These are phyloP conservation scores for Rhinopomastus cyanomelas DNA, from an alignment of 2,113 vertebrate species.

Conservation along the genomic window DNA sequence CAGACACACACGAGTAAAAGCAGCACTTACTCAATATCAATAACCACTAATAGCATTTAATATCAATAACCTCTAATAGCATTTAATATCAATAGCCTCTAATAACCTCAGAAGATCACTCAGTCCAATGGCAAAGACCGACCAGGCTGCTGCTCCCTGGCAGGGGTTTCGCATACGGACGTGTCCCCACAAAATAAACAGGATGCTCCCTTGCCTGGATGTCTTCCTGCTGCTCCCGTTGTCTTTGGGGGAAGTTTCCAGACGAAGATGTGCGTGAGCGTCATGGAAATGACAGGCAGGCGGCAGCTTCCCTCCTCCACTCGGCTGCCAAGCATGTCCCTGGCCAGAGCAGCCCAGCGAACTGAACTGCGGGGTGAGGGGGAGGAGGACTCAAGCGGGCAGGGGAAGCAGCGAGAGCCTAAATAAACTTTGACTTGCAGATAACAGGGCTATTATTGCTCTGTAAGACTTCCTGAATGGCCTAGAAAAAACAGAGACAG, in stretches of 20 bases:
- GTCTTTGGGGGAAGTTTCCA: not conserved
- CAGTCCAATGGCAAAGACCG: not conserved
- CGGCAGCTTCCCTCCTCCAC: not conserved
- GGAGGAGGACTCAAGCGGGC: conserved; percentile 51
- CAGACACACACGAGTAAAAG: conserved; percentile 7
- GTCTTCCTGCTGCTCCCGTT: not conserved
- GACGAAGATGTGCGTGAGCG: conserved; percentile 18
- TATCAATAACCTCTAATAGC: not conserved
- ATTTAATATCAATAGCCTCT: not conserved
- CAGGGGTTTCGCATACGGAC: fast-evolving
- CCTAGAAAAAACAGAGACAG: conserved; percentile 66
- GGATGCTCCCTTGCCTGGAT: not conserved
- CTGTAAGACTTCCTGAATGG: conserved; percentile 78
- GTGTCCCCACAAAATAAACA: not conserved
- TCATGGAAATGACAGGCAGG: conserved; percentile 36
- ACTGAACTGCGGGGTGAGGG: not conserved
- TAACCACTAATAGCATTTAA: not conserved
- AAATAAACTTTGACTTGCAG: conserved; percentile 75
- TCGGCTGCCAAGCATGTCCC: not conserved
- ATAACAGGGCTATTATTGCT: conserved; percentile 77
- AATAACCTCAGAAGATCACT: no score
- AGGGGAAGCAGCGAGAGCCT: conserved; percentile 71
- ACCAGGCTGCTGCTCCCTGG: not conserved
- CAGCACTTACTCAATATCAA: no score
- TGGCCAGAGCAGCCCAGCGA: not conserved